Evolutionary conservation across 2,113 vertebrate species (phyloP).

Genomic region (Zingel zingel): DNA sequence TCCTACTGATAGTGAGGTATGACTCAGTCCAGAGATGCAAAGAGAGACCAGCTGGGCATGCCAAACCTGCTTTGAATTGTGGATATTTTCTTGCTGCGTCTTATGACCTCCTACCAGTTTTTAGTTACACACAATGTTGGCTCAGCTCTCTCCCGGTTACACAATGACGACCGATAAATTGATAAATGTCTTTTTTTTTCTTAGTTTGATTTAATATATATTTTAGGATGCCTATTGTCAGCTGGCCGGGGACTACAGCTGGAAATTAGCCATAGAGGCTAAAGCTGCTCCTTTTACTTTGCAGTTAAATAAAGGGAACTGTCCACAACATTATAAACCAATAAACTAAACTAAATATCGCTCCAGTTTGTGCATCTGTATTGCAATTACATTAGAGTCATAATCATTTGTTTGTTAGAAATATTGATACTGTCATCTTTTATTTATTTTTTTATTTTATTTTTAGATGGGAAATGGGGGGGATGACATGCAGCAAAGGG

Average conservation of each 20-base stretch:
- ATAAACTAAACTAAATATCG: no score
- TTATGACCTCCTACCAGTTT: constrained; percentile 26
- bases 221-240: no score
- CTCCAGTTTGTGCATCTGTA: not conserved
- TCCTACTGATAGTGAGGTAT: constrained; percentile 58
- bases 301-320: no score
- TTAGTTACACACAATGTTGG: constrained; percentile 26
- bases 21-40: constrained; percentile 50
- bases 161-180: constrained; percentile 12
- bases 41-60: constrained; percentile 63
- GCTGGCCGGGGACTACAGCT: no score
- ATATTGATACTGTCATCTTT: not conserved
- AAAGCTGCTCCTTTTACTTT: no score
- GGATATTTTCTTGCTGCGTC: constrained; percentile 19
- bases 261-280: no score
- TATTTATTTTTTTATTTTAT: no score
- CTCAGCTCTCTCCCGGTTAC: constrained; percentile 19
- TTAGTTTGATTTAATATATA: constrained; percentile 1
- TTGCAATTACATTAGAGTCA: not conserved
- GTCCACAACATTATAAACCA: no score
- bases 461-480: no score
- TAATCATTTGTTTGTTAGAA: not conserved
- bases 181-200: constrained; percentile 18
- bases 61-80: constrained; percentile 39
- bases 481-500: no score